Conservation (phyloP, 2,888 invertebrate species). For the Microctonus brassicae region DNA sequence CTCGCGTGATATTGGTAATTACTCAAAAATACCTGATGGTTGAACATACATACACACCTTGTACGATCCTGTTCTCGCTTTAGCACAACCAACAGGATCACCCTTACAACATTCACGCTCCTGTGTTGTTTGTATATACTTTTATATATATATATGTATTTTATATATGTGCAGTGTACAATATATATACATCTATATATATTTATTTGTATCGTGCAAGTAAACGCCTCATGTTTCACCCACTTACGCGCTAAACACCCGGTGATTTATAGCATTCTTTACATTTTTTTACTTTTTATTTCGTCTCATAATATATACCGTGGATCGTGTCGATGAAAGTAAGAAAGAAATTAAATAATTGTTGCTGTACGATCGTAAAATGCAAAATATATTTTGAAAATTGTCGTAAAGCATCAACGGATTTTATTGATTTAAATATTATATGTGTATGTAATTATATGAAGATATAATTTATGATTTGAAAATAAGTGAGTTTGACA, state of each 20-base stretch:
- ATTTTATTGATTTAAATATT: neutral
- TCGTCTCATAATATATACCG: neutral
- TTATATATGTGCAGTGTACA: neutral
- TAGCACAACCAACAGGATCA: constrained; percentile 56
- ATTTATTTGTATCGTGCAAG: constrained; percentile 55
- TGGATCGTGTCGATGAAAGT: constrained; percentile 4
- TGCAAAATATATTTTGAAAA: constrained; percentile 10
- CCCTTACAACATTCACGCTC: constrained; percentile 22
- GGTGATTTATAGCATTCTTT: constrained; percentile 45
- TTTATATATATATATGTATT: constrained; percentile 1
- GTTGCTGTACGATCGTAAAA: constrained; percentile 7
- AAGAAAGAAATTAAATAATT: constrained; percentile 7
- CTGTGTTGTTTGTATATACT: constrained; percentile 28
- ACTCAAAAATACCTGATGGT: constrained; percentile 59
- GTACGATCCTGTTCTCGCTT: constrained; percentile 57
- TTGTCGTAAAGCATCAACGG: neutral
- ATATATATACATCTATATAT: neutral
- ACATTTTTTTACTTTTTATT: neutral
- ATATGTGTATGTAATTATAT: neutral
- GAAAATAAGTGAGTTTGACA: no score
- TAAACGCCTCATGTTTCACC: constrained; percentile 60
- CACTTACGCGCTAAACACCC: constrained; percentile 55
- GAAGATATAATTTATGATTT: no score
- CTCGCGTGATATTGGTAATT: constrained; percentile 66
- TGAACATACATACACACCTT: constrained; percentile 34